phyloP scores from a whole-genome alignment of 2,113 vertebrate genomes.

The Willisornis vidua region DNA sequence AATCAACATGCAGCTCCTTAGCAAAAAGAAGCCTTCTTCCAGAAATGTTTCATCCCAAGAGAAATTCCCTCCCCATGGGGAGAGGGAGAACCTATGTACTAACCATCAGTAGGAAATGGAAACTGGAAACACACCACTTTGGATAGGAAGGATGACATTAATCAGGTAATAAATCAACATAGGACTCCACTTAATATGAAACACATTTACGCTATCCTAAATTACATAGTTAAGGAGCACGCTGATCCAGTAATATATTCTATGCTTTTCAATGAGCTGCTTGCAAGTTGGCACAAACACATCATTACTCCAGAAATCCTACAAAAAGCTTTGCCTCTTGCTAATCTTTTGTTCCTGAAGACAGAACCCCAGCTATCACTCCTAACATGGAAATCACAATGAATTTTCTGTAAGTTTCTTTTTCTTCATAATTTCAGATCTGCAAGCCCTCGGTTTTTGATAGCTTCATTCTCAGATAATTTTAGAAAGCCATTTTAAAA shows the following conservation, averaged over 20 bases:
- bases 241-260: conserved; percentile 47
- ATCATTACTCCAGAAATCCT: conserved; percentile 36
- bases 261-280: conserved; percentile 43
- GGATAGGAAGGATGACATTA: conserved; percentile 43
- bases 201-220: conserved; percentile 49
- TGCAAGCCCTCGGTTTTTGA: neutral
- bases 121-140: conserved; percentile 10
- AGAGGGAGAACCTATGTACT: neutral
- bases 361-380: neutral
- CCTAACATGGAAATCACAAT: neutral
- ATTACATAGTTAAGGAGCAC: conserved; percentile 5
- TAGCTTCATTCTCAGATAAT: conserved; percentile 32
- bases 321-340: neutral
- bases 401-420: neutral
- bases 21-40: neutral
- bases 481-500: conserved; percentile 19
- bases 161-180: conserved; percentile 52
- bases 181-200: conserved; percentile 38
- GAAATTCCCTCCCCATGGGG: neutral
- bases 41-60: neutral
- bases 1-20: neutral
- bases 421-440: conserved; percentile 28
- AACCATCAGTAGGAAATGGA: conserved; percentile 24
- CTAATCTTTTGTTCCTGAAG: neutral
- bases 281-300: conserved; percentile 27